Evolutionary conservation across 2,113 vertebrate species (phyloP).

Genomic region (Gracilinanus agilis): DNA sequence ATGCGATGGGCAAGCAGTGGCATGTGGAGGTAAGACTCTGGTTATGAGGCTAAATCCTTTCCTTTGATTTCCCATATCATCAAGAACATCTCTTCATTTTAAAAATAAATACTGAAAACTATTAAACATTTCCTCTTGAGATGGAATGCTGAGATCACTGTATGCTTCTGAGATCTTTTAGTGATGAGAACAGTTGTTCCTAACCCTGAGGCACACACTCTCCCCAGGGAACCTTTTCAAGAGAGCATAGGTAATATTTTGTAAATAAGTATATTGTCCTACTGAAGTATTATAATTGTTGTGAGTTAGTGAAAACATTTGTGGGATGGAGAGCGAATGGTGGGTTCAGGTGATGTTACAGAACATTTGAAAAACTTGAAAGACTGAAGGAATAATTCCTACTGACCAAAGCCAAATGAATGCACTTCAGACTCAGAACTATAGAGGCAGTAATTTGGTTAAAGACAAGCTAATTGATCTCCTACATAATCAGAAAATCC

Average conservation of each 20-base stretch:
- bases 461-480: neutral
- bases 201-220: neutral
- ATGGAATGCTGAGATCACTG: neutral
- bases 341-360: neutral
- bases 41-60: no score
- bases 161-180: neutral
- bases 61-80: neutral
- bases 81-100: neutral
- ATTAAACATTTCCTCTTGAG: neutral
- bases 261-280: neutral
- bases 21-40: conserved; percentile 94
- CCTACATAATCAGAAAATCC: neutral
- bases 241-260: neutral
- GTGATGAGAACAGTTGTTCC: neutral
- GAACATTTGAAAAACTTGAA: neutral
- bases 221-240: neutral
- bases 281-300: neutral
- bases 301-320: neutral
- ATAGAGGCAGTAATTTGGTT: neutral
- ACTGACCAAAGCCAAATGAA: neutral
- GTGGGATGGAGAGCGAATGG: neutral
- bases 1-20: conserved; percentile 99
- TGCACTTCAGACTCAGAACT: neutral
- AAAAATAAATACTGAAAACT: neutral
- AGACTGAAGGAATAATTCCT: neutral